Percentiles rank a stretch among this genome's conserved stretches.
phyloP scores from a whole-genome alignment of 2,113 vertebrate genomes.

The Lophochroa leadbeateri region DNA sequence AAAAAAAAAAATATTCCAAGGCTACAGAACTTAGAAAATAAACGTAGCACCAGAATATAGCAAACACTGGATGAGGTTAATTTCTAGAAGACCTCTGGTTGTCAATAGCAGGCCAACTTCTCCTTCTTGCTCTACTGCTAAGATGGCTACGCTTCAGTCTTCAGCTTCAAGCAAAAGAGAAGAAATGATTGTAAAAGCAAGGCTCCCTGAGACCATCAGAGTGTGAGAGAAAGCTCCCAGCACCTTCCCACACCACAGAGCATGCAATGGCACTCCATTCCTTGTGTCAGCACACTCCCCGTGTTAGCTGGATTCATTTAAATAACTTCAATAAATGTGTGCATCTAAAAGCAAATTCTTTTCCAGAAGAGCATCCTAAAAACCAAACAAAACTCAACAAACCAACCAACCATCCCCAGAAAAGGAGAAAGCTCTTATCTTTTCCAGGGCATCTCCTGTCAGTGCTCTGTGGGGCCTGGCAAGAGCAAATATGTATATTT shows the following conservation, averaged over 20 bases:
- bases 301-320: neutral
- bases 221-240: neutral
- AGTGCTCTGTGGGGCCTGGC: neutral
- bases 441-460: neutral
- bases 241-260: neutral
- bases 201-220: neutral
- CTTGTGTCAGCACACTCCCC: neutral
- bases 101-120: fast-evolving
- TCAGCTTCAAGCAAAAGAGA: neutral
- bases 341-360: neutral
- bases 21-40: neutral
- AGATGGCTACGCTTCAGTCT: neutral
- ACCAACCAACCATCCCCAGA: fast-evolving
- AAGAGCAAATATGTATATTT: neutral
- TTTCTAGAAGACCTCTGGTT: neutral
- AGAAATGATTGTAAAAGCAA: neutral
- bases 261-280: neutral
- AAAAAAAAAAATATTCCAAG: neutral
- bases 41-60: neutral
- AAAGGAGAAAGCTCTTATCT: neutral
- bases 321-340: neutral
- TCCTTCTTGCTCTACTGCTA: neutral
- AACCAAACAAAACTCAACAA: neutral
- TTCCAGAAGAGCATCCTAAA: neutral
- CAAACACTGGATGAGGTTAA: neutral